Evolutionary conservation across 2,797 vertebrate genomes (phyloP), one percentile per base, ranked within the genome.

Genomic region (Macropodus opercularis): DNA sequence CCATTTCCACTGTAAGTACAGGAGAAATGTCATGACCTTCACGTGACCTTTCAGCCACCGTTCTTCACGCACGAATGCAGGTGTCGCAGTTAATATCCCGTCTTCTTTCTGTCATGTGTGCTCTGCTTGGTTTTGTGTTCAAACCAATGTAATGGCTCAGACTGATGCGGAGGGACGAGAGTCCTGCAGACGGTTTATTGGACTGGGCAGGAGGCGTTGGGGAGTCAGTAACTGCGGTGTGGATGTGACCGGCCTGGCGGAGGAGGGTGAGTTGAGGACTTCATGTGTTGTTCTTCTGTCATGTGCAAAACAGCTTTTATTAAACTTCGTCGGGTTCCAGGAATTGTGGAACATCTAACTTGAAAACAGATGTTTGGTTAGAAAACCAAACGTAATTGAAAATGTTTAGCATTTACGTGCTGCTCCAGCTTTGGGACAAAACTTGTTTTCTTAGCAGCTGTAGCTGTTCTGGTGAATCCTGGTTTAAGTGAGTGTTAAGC

Each of bases 141-240:
- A 36, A 69, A 77, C 55, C 51, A 75, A 67, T 81, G 87, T 88
- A 86, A 90, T 51, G 88, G 83, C 85, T 88, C 86, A 84, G 81
- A 81, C 77, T 68, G 76, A 65, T 27, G 63, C 63, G 70, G 66
- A 62, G 48, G 40, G 62, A 36, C 18, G 24, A 68, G 63, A 26
- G 58, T 74, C 61, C 54, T 48, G 58, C 67, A 48, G 55, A 31
- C 22, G 42, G 66, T 46, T 46, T 68, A 14, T 27, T 13, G 41
- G 10, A 43, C 18, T 6, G 38, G 56, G 44, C 4, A 6, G 32
- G 21, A 6, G 31, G 15, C 1, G 34, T 15, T 8, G 59, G 47
- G 24, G 46, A 62, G 43, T 31, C 54, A 59, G 43, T 47, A 48
- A 9, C 34, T 17, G 31, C 26, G 15, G 43, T 31, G 49, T 29